Base-by-base conservation (phyloP, 53 echinoderm and acorn worm species). In the Holothuria leucospilota region DNA sequence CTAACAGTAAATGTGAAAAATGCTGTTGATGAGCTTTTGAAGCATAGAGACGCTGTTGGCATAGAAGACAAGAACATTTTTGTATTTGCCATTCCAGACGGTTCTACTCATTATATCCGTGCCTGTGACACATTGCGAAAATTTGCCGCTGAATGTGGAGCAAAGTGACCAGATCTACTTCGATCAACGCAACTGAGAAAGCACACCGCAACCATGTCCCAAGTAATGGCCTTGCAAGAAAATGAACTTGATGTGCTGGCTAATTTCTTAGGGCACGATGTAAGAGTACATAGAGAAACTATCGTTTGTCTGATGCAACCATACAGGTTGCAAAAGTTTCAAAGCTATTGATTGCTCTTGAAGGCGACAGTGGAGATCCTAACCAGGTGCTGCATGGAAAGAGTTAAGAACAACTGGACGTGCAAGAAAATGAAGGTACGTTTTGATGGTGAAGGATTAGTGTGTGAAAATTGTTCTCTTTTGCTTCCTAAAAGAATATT, bases 231-330 rank as follows among this genome's bases (percentile, higher is more conserved):
- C 56, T 82, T 93, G 61, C 63, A 67, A 21, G 86, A 89, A 13
- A 88, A 94, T 83, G 91, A 94, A 59, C 78, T 91, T 27, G 91
- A 94, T 64, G 77, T 94, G 6, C 79, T 94, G 13, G 89, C 94
- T 11, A 87, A 51, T 25, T 93, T 85, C 68, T 63, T 93, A 66
- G 93, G 93, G 14, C 93, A 94, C 29, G 86, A 94, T 60, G 86
- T 94, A 13, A 61, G 88, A 13, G 62, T 82, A 7, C 94, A 93
- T 58, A 59, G 89, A 18, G 68, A 89, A 89, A 77, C 63, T 94
- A 91, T 71, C 86, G 89, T 21, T 85, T 94, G 16, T 86, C 94
- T 13, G 84, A 91, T 67, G 62, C 59, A 84, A 71, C 89, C 13
- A 15, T 94, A 41, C 91, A 93, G 64, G 63, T 93, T 23, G 93